Percentiles rank a stretch among this genome's conserved stretches.
Conservation (phyloP, 2,113 vertebrate species). For the Brachyhypopomus gauderio region DNA sequence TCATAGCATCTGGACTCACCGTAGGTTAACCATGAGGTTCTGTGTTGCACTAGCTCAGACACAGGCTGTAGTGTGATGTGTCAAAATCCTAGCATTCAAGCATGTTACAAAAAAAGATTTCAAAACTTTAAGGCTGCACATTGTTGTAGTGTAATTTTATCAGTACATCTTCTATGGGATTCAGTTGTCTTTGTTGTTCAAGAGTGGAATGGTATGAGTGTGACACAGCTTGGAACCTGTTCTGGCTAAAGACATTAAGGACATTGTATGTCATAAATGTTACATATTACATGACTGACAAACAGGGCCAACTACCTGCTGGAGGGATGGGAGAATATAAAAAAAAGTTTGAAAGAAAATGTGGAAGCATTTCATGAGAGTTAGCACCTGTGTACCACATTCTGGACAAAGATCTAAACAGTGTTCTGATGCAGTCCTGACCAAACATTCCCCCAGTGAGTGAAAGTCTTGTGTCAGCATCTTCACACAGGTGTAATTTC, state of each 20-base stretch:
- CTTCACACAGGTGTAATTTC: neutral
- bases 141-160: too few relatives aligned
- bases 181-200: neutral
- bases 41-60: neutral
- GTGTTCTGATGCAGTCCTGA: neutral
- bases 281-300: too few relatives aligned
- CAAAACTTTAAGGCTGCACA: too few relatives aligned
- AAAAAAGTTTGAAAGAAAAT: neutral
- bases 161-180: neutral
- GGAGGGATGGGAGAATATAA: neutral
- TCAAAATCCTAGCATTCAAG: too few relatives aligned
- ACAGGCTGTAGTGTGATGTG: too few relatives aligned
- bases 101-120: too few relatives aligned
- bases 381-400: neutral
- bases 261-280: too few relatives aligned
- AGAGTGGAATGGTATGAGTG: neutral
- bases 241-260: neutral
- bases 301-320: too few relatives aligned
- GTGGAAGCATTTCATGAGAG: neutral
- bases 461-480: slow-evolving; percentile 3
- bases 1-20: neutral
- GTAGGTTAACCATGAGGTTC: neutral
- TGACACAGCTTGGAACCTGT: neutral
- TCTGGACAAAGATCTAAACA: neutral
- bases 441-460: neutral